These are phyloP conservation scores for Cartodere bifasciata DNA, from an alignment of 2,888 invertebrate species.

Conservation along the genomic window DNA sequence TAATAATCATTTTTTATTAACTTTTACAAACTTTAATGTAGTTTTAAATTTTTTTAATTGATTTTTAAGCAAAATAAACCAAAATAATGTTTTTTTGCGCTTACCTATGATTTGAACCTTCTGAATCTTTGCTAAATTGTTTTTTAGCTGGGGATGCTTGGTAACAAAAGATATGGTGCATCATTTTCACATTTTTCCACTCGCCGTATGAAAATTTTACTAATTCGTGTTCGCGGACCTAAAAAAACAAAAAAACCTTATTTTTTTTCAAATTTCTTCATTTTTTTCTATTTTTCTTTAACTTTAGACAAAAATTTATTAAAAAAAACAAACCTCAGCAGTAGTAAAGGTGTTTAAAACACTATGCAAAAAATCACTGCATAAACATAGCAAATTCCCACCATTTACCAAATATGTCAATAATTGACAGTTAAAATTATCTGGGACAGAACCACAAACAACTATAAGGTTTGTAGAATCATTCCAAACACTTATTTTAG, in stretches of 20 bases:
- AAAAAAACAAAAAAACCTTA: conserved; percentile 15
- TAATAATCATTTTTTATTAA: too few relatives aligned
- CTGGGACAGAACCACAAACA: conserved; percentile 62
- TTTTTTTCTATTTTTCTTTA: too few relatives aligned
- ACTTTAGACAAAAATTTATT: conserved; percentile 5
- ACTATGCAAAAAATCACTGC: conserved; percentile 66
- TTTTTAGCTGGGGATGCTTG: conserved; percentile 75
- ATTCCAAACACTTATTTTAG: conserved; percentile 24
- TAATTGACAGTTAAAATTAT: conserved; percentile 50
- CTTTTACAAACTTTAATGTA: too few relatives aligned
- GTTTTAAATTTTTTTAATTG: too few relatives aligned
- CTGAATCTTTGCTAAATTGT: conserved; percentile 63
- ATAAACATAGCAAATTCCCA: conserved; percentile 64
- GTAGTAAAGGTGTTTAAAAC: conserved; percentile 72
- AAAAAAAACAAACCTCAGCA: conserved; percentile 49
- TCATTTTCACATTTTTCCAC: conserved; percentile 74
- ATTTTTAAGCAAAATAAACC: background rate
- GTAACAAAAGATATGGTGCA: conserved; percentile 81
- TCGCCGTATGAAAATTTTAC: conserved; percentile 73
- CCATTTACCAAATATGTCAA: conserved; percentile 61
- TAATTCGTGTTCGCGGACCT: conserved; percentile 70
- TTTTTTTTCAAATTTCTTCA: too few relatives aligned
- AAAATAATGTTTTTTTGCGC: too few relatives aligned
- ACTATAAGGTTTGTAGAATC: conserved; percentile 45
- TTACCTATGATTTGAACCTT: conserved; percentile 22